Evolutionary conservation across 2,797 vertebrate genomes (phyloP).

Genomic region (Sebastolobus alascanus): DNA sequence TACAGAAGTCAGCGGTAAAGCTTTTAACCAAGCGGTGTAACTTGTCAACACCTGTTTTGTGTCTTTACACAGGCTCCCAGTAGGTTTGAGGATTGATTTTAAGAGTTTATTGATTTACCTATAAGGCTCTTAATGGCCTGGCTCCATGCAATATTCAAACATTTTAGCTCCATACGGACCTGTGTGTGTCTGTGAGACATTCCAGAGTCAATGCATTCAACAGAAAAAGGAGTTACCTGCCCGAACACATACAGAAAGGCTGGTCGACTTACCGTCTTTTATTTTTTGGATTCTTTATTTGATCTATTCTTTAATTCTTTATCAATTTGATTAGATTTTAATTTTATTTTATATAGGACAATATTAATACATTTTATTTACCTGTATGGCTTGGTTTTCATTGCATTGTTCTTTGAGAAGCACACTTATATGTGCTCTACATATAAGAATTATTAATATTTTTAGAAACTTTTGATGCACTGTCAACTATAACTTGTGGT

Average conservation of each 20-base stretch:
- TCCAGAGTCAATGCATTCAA: too few relatives aligned
- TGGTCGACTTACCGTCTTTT: background rate
- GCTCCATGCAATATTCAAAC: background rate
- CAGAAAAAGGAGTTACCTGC: too few relatives aligned
- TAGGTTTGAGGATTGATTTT: slow-evolving; percentile 10
- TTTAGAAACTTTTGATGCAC: background rate
- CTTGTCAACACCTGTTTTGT: background rate
- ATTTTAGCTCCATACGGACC: background rate
- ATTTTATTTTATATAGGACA: background rate
- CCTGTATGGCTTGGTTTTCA: background rate
- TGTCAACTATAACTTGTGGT: background rate
- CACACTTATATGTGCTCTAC: background rate
- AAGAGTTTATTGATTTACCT: slow-evolving; percentile 18
- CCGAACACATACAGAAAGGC: background rate
- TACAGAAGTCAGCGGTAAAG: rapidly evolving
- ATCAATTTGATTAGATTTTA: background rate
- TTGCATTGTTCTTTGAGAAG: background rate
- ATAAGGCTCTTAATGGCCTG: slow-evolving; percentile 3
- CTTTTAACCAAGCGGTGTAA: background rate
- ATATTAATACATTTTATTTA: background rate
- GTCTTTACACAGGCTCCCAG: background rate
- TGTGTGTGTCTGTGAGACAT: too few relatives aligned
- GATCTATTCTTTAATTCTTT: too few relatives aligned
- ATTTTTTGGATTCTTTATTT: too few relatives aligned
- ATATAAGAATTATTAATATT: background rate